phyloP scores from a whole-genome alignment of 2,797 vertebrate genomes.

The Manis pentadactyla region DNA sequence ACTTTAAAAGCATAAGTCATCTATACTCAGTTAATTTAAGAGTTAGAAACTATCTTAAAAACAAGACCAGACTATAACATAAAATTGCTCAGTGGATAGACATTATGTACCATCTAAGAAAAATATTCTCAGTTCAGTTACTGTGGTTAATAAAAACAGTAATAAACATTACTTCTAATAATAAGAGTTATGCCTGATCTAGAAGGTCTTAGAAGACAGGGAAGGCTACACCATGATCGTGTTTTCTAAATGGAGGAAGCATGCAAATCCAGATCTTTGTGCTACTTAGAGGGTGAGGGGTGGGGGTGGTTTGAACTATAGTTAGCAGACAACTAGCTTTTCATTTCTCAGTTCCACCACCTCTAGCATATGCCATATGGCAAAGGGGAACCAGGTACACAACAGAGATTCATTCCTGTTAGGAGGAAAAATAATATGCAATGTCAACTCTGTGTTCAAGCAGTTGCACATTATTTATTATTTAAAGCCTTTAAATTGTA shows the following conservation, averaged over 20 bases:
- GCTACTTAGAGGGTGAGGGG: not conserved
- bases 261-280: not conserved
- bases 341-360: not conserved
- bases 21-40: conserved; percentile 16
- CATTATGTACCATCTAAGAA: not conserved
- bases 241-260: no score
- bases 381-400: not conserved
- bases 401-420: not conserved
- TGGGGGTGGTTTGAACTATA: not conserved
- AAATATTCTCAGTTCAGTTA: conserved; percentile 12
- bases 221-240: not conserved
- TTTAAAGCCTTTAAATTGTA: not conserved
- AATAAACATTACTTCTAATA: not conserved
- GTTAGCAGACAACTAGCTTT: not conserved
- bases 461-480: not conserved
- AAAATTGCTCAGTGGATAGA: conserved; percentile 9
- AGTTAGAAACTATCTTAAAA: not conserved
- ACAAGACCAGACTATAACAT: not conserved
- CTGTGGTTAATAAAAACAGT: conserved; percentile 23
- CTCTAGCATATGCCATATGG: not conserved
- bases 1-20: not conserved
- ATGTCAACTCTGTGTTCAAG: not conserved
- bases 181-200: not conserved
- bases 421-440: not conserved
- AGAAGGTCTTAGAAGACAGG: not conserved